Evolutionary conservation across 2,113 vertebrate genomes (phyloP).

Genomic region (Seriola rivoliana): DNA sequence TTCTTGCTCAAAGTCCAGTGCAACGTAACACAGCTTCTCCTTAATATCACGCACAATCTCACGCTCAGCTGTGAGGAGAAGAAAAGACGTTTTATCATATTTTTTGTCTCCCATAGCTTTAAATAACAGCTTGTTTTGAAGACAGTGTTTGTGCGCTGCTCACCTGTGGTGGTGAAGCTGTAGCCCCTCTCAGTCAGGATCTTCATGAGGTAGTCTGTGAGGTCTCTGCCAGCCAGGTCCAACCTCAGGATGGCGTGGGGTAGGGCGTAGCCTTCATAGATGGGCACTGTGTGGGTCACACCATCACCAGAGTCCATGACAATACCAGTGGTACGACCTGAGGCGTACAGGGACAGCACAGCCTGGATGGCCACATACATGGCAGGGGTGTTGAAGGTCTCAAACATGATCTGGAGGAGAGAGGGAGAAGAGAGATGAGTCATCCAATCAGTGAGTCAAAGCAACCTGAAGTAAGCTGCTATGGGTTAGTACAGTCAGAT

Average conservation of each 20-base stretch:
- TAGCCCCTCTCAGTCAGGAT: constrained; percentile 98
- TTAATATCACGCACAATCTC: constrained; percentile 98
- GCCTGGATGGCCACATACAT: constrained; percentile 99
- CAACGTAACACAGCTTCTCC: constrained; percentile 97
- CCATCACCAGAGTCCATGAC: constrained; percentile 99
- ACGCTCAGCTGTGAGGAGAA: constrained; percentile 86
- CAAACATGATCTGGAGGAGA: constrained; percentile 93
- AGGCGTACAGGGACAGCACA: constrained; percentile 97
- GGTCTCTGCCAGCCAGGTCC: constrained; percentile 97
- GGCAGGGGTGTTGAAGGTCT: constrained; percentile 99
- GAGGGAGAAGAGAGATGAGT: not conserved
- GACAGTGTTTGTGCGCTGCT: not conserved
- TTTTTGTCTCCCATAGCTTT: fast-evolving
- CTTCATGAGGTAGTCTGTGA: constrained; percentile 99
- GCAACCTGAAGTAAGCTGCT: not conserved
- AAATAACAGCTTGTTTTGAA: not conserved
- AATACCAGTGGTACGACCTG: constrained; percentile 97
- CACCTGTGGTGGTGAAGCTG: constrained; percentile 94
- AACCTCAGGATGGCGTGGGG: constrained; percentile 97
- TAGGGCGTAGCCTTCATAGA: constrained; percentile 97
- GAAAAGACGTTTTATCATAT: not conserved
- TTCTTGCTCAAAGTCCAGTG: constrained; percentile 98
- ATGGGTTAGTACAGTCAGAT: constrained; percentile 30
- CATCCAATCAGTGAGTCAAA: not conserved
- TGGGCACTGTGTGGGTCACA: constrained; percentile 99